Conservation (phyloP, 2,888 invertebrate species). For the Brassicogethes aeneus region DNA sequence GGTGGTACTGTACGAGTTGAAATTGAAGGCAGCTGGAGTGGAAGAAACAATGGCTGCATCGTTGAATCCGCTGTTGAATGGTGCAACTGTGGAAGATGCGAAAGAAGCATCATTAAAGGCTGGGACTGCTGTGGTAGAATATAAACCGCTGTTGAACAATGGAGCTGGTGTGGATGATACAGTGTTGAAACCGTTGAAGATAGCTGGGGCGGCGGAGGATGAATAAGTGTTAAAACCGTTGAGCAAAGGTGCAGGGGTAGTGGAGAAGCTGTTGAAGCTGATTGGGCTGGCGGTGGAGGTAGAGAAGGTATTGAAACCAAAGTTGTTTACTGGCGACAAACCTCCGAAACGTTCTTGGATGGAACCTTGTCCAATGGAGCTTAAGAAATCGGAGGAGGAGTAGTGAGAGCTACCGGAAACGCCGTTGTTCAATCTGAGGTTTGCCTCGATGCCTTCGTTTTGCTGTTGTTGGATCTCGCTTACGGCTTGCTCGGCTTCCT, state of each 20-base stretch:
- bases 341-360: not conserved
- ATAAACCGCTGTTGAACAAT: not conserved
- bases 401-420: not conserved
- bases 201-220: not conserved
- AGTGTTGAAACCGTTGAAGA: not conserved
- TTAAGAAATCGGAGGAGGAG: not conserved
- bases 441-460: not conserved
- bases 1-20: too few species aligned
- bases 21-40: too few species aligned
- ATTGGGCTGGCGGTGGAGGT: not conserved
- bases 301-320: not conserved
- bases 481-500: constrained; percentile 23
- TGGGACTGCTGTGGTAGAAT: not conserved
- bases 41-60: too few species aligned
- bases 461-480: constrained; percentile 11
- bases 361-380: not conserved
- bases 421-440: not conserved
- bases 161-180: not conserved
- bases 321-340: too few species aligned
- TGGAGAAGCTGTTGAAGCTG: not conserved
- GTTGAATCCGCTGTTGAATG: too few species aligned
- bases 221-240: not conserved
- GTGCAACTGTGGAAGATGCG: not conserved
- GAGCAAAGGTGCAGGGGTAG: not conserved
- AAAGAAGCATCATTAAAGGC: not conserved